A percentile compares a stretch with the other conserved stretches of the same genome.
Evolutionary conservation across 2,888 invertebrate species (phyloP).

Genomic region (Microctonus aethiopoides): DNA sequence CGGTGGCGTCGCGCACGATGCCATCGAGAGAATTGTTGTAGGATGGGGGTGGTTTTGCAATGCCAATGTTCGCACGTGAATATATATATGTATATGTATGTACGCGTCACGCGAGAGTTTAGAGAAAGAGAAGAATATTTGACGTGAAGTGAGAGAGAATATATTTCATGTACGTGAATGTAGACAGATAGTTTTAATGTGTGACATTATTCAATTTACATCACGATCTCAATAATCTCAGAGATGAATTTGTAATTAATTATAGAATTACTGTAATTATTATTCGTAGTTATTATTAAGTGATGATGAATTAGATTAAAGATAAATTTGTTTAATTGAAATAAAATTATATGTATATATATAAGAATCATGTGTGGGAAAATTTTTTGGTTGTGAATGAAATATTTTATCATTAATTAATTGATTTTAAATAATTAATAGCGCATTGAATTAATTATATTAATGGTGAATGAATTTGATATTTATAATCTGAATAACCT

Average conservation of each 20-base stretch:
- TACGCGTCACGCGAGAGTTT: not conserved
- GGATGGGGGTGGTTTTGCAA: not conserved
- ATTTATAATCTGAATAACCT: too few species aligned
- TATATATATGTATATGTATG: not conserved
- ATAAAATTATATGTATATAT: not conserved
- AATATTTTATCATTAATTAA: too few species aligned
- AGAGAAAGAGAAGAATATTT: conserved; percentile 1
- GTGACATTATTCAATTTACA: conserved; percentile 58
- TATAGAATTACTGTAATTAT: conserved; percentile 57
- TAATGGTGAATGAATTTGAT: too few species aligned
- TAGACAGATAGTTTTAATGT: conserved; percentile 15
- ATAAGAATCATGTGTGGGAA: too few species aligned
- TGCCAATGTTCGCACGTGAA: not conserved
- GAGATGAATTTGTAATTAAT: conserved; percentile 61
- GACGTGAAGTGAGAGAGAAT: not conserved
- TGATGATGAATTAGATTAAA: not conserved
- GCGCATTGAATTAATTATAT: too few species aligned
- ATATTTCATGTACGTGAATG: not conserved
- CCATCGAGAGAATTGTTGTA: conserved; percentile 25
- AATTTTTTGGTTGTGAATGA: too few species aligned
- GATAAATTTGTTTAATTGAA: not conserved
- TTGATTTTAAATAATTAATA: too few species aligned
- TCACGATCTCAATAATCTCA: conserved; percentile 56
- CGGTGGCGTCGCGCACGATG: conserved; percentile 38
- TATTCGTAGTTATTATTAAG: conserved; percentile 30